phyloP scores from a whole-genome alignment of 2,888 invertebrate species.

The Macropis europaea region DNA sequence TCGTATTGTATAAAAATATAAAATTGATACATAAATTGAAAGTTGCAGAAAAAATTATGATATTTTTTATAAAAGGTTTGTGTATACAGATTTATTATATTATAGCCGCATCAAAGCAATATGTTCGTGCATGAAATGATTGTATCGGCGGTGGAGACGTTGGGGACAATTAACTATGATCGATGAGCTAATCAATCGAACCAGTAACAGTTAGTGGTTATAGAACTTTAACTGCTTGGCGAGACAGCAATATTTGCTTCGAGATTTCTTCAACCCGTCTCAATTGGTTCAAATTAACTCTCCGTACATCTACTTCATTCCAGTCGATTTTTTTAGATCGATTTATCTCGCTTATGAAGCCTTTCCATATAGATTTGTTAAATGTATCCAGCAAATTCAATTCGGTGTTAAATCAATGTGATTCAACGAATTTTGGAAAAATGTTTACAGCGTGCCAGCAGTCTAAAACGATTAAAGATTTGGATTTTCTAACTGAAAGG shows the following conservation, averaged over 20 bases:
- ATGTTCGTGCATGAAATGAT: slow-evolving; percentile 30
- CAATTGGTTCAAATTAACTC: slow-evolving; percentile 44
- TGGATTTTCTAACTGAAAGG: background rate
- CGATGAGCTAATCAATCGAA: slow-evolving; percentile 47
- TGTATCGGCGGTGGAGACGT: slow-evolving; percentile 30
- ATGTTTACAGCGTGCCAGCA: slow-evolving; percentile 1
- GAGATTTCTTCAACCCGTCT: slow-evolving; percentile 34
- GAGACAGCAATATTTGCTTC: slow-evolving; percentile 44
- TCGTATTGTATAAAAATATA: too few species aligned
- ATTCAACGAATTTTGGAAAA: background rate
- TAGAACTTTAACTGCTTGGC: slow-evolving; percentile 50
- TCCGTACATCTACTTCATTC: background rate
- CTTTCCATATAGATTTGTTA: background rate
- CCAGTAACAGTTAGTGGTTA: slow-evolving; percentile 31
- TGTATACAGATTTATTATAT: too few species aligned
- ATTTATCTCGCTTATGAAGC: background rate
- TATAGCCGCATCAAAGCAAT: background rate
- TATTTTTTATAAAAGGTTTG: too few species aligned
- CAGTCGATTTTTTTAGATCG: slow-evolving; percentile 13
- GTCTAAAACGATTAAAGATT: background rate
- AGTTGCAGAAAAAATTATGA: too few species aligned
- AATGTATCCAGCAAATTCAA: background rate
- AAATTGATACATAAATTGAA: too few species aligned
- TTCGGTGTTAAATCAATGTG: background rate
- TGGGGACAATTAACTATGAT: slow-evolving; percentile 54